A percentile compares a stretch with the other conserved stretches of the same genome.
These are phyloP conservation scores for Melanophora roralis DNA, from an alignment of 2,888 invertebrate species.

Conservation along the genomic window DNA sequence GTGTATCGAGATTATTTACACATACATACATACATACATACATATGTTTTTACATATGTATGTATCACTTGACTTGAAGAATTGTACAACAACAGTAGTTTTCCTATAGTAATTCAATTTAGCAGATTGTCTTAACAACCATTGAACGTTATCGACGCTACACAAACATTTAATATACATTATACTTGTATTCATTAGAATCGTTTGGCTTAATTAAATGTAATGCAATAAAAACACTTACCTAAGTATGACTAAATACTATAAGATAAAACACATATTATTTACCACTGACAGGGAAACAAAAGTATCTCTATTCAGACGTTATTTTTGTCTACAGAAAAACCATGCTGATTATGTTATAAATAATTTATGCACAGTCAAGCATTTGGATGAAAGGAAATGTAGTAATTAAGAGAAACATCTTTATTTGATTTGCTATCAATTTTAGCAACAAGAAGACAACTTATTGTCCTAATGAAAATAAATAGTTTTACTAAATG, in stretches of 20 bases:
- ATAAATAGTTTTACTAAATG: too few relatives aligned
- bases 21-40: background rate
- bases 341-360: background rate
- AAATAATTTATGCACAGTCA: background rate
- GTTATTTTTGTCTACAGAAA: background rate
- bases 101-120: slow-evolving; percentile 14
- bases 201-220: slow-evolving; percentile 30
- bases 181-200: slow-evolving; percentile 7
- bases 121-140: slow-evolving; percentile 11
- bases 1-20: slow-evolving; percentile 17
- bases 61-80: background rate
- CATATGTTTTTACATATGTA: background rate
- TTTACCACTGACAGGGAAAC: background rate
- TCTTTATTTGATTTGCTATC: too few relatives aligned
- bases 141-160: slow-evolving; percentile 19
- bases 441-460: too few relatives aligned
- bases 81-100: slow-evolving; percentile 3
- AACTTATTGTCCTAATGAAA: too few relatives aligned
- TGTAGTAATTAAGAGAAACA: too few relatives aligned
- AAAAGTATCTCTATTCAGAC: too few relatives aligned
- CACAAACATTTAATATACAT: background rate
- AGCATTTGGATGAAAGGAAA: background rate
- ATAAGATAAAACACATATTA: slow-evolving; percentile 9
- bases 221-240: slow-evolving; percentile 39
- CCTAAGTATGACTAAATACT: background rate